phyloP scores from a whole-genome alignment of 2,113 vertebrate genomes.

The Sigmodon hispidus region DNA sequence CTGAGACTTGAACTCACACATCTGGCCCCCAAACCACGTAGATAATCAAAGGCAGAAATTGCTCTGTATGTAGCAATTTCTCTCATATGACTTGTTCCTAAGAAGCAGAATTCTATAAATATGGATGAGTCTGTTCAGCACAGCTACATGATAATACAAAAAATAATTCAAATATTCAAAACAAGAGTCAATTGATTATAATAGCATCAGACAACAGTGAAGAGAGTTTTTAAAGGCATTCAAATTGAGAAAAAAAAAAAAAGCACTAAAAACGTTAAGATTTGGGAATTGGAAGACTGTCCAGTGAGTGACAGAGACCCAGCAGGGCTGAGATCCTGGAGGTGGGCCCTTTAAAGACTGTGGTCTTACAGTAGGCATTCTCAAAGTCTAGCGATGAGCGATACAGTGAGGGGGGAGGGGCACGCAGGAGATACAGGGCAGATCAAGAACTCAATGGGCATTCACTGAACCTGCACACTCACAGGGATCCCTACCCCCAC shows the following conservation, averaged over 20 bases:
- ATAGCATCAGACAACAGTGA: neutral
- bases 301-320: rapidly evolving
- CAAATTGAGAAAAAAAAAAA: neutral
- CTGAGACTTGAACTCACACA: neutral
- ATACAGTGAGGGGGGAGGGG: rapidly evolving
- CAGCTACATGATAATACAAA: neutral
- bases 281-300: neutral
- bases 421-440: rapidly evolving
- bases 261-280: neutral
- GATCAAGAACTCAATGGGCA: no score
- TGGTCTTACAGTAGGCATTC: no score
- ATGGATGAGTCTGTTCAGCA: neutral
- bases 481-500: neutral
- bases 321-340: neutral
- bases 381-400: rapidly evolving
- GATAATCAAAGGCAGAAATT: no score
- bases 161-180: neutral
- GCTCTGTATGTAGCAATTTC: neutral
- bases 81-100: neutral
- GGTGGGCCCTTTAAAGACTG: rapidly evolving
- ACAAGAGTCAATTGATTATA: neutral
- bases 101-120: neutral
- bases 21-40: neutral
- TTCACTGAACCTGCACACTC: neutral
- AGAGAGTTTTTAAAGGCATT: neutral